Percentiles rank a stretch among this genome's conserved stretches.
Evolutionary conservation across 2,888 invertebrate species (phyloP).

Genomic region (Clusia tigrina): DNA sequence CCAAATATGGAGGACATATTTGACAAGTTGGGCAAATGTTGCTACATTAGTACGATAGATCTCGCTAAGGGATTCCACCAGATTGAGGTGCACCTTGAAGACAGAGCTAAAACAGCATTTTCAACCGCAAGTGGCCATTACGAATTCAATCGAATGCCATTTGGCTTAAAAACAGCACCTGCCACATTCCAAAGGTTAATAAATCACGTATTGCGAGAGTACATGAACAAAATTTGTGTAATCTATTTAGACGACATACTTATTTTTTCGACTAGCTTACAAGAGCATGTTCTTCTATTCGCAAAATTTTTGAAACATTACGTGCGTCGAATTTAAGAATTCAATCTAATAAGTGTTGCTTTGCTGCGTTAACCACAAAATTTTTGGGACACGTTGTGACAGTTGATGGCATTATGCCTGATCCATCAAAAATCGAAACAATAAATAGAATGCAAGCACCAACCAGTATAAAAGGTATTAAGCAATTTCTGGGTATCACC

Average conservation of each 20-base stretch:
- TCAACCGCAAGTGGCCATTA: constrained; percentile 31
- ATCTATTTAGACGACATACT: constrained; percentile 38
- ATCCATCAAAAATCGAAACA: no score
- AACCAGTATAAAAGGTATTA: constrained; percentile 23
- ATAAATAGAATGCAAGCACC: no score
- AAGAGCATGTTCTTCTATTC: constrained; percentile 27
- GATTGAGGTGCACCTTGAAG: constrained; percentile 33
- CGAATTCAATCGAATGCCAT: constrained; percentile 40
- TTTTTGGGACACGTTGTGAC: no score
- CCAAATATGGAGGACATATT: constrained; percentile 36
- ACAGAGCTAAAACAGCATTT: constrained; percentile 38
- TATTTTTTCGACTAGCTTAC: constrained; percentile 32
- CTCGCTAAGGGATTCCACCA: constrained; percentile 37
- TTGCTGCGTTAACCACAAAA: no score
- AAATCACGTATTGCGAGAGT: constrained; percentile 16
- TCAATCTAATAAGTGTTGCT: no score
- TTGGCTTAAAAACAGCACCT: constrained; percentile 13
- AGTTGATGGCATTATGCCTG: no score
- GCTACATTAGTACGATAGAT: constrained; percentile 36
- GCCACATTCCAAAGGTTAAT: constrained; percentile 27
- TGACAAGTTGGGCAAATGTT: constrained; percentile 42
- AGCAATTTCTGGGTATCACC: no score
- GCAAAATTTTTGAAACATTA: no score
- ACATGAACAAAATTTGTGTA: constrained; percentile 17
- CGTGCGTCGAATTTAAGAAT: constrained; percentile 33